Base-by-base conservation (phyloP, 2,113 vertebrate species). In the Trogon melanurus region DNA sequence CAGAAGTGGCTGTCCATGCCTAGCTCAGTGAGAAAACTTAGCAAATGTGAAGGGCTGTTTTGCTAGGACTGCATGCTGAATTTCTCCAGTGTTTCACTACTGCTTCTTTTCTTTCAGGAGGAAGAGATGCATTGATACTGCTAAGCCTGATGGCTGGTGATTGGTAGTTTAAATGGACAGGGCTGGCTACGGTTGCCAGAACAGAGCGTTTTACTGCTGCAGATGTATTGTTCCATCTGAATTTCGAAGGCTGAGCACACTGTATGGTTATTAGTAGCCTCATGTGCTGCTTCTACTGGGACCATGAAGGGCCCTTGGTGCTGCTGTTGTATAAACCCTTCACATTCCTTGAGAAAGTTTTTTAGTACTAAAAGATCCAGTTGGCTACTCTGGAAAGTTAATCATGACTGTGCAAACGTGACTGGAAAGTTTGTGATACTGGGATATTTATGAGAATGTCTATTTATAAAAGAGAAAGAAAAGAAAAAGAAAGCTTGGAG, bases 301-400 rank as follows among this genome's bases (percentile, higher is more conserved):
- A 73, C 51, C 1, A 0, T 5, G 14, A 18, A 85, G 48, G 8
- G 3, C 3, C 13, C 16, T 88, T 96, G 2, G 0, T 60, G 22
- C 17, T 91, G 30, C 11, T n/a, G 15, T 48, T 29, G 3, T 51
- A 22, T 27, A 30, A 56, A 30, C 12, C 18, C 8, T 36, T 80
- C 17, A 45, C 0, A 1, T 76, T 86, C 3, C 14, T 73, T 1
- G 2, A 32, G 25, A 22, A 48, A 34, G 22, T 27, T 80, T 41
- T 71, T 56, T 53, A 26, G 14, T 48, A 10, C 15, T 41, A 54
- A 47, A 69, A 45, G 30, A 36, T 10, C 3, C 13, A 13, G 9
- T 45, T 92, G 13, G 6, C 76, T 86, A 36, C 41, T 66, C 16
- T 73, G 26, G 36, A 54, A 81, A 32, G 50, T 41, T 41, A 41